Conservation (phyloP, 2,888 invertebrate species). For the Malacosoma neustria region DNA sequence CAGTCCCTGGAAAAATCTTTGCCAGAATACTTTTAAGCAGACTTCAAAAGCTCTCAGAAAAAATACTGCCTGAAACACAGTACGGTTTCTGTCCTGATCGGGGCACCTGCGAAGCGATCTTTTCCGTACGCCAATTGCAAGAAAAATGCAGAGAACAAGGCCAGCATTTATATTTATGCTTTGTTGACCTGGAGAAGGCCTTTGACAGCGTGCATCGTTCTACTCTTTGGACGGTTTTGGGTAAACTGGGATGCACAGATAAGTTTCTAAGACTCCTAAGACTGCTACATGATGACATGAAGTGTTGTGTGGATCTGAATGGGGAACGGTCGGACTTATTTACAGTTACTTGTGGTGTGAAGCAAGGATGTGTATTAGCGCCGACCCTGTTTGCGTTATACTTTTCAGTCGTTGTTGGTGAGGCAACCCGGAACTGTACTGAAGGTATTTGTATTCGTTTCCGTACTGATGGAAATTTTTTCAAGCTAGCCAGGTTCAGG, state of each 20-base stretch:
- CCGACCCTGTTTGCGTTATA: slow-evolving; percentile 1
- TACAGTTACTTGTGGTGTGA: background rate
- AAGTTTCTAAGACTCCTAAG: background rate
- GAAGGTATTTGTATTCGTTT: too few relatives aligned
- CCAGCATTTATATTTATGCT: background rate
- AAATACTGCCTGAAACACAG: slow-evolving; percentile 12
- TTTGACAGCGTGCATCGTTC: too few relatives aligned
- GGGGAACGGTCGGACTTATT: background rate
- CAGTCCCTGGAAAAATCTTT: slow-evolving; percentile 8
- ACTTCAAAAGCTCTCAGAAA: slow-evolving; percentile 7
- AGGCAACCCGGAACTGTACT: too few relatives aligned
- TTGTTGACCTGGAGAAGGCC: too few relatives aligned
- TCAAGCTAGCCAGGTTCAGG: background rate
- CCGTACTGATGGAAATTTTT: background rate
- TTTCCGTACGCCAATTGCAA: slow-evolving; percentile 1
- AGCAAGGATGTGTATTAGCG: too few relatives aligned
- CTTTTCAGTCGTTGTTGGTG: background rate
- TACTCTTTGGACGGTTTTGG: background rate
- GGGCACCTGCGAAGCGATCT: slow-evolving; percentile 10
- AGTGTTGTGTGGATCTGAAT: background rate
- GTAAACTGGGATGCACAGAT: background rate
- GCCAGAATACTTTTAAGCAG: too few relatives aligned
- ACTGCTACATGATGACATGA: background rate
- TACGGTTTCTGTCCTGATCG: slow-evolving; percentile 13
- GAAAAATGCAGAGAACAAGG: background rate